A percentile compares a stretch with the other conserved stretches of the same genome.
Conservation (phyloP, 2,888 invertebrate species). For the Morinoia aosen region DNA sequence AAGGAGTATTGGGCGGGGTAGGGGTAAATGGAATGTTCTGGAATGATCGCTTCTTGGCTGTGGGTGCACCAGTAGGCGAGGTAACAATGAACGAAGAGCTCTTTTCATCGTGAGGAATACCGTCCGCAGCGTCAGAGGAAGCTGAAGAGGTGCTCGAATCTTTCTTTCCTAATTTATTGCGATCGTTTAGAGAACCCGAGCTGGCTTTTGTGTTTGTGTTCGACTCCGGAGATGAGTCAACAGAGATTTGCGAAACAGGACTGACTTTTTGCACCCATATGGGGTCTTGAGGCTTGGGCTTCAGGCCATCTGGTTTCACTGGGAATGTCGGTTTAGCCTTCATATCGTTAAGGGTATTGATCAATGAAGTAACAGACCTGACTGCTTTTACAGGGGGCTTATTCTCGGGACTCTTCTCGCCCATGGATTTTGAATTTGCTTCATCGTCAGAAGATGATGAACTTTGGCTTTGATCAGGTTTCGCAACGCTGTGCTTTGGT, state of each 20-base stretch:
- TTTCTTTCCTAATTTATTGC: background rate
- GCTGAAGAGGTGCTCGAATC: background rate
- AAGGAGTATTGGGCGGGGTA: background rate
- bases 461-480: background rate
- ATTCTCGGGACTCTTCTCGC: background rate
- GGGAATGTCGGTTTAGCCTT: background rate
- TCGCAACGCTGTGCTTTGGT: background rate
- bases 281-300: constrained; percentile 20
- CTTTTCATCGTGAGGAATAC: constrained; percentile 42
- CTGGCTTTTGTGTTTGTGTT: background rate
- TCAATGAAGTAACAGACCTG: background rate
- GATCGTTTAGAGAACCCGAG: background rate
- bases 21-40: background rate
- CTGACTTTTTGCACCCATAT: background rate
- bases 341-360: background rate
- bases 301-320: background rate
- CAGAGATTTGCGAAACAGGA: background rate
- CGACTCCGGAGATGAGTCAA: background rate
- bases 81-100: constrained; percentile 12
- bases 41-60: background rate
- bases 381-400: background rate
- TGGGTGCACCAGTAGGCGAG: background rate
- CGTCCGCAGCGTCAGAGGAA: constrained; percentile 20
- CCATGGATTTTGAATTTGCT: background rate
- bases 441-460: background rate